Conservation (phyloP, 2,888 invertebrate genomes). For the Anthrax anthrax region DNA sequence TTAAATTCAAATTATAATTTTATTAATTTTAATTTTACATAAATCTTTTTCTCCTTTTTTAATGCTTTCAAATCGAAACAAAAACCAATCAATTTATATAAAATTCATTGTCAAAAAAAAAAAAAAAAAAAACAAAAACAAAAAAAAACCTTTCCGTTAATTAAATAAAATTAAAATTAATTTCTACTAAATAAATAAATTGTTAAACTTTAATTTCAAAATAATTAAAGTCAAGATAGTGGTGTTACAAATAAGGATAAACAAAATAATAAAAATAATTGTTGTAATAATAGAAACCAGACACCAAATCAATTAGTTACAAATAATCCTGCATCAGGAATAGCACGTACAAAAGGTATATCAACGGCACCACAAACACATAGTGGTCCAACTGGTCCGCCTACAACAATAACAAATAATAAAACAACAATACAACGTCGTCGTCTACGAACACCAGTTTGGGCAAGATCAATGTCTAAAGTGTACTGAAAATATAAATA, state of each 20-base stretch:
- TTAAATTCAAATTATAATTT: too few species aligned
- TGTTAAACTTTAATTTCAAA: too few species aligned
- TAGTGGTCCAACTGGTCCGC: constrained; percentile 37
- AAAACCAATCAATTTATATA: background rate
- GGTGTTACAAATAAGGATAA: constrained; percentile 4
- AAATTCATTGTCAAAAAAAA: background rate
- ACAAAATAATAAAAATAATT: constrained; percentile 9
- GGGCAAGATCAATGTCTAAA: constrained; percentile 61
- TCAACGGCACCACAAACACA: constrained; percentile 34
- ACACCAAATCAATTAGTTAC: constrained; percentile 2
- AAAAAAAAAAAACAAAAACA: background rate
- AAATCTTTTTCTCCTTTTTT: constrained; percentile 3
- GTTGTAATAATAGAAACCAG: constrained; percentile 6
- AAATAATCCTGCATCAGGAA: constrained; percentile 9
- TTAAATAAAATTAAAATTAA: background rate
- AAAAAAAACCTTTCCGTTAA: too few species aligned
- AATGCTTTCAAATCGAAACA: constrained; percentile 5
- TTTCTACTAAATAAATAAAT: too few species aligned
- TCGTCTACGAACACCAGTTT: constrained; percentile 66
- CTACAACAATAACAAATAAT: constrained; percentile 31
- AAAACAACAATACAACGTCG: constrained; percentile 50
- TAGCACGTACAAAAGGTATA: constrained; percentile 35
- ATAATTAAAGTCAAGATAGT: constrained; percentile 13
- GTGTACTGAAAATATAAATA: constrained; percentile 27
- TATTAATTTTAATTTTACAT: background rate